A percentile compares a stretch with the other conserved stretches of the same genome.
These are phyloP conservation scores for Pseudoatta argentina DNA, from an alignment of 1,140 invertebrate genomes.

Conservation along the genomic window DNA sequence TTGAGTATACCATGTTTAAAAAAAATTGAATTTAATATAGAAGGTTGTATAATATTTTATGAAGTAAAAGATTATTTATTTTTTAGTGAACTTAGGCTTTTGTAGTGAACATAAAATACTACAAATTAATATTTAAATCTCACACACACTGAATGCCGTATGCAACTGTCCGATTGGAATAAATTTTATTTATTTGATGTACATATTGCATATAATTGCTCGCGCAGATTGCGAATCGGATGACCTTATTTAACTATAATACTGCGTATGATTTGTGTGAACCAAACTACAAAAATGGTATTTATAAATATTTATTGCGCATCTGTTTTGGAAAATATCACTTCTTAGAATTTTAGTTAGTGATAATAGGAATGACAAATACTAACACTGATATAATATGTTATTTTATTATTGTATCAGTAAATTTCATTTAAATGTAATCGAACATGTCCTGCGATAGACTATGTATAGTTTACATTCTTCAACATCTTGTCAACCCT, in stretches of 20 bases:
- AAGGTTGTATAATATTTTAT: neutral
- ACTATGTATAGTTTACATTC: too few relatives aligned
- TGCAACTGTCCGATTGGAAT: neutral
- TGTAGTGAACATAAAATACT: too few relatives aligned
- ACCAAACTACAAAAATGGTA: neutral
- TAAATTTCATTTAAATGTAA: too few relatives aligned
- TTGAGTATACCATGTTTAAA: neutral
- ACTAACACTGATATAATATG: neutral
- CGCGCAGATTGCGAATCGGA: neutral
- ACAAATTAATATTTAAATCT: neutral
- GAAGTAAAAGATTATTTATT: too few relatives aligned
- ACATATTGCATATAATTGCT: neutral
- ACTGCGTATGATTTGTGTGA: neutral
- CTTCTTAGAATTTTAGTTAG: neutral
- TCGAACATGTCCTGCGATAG: too few relatives aligned
- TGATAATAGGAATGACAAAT: neutral
- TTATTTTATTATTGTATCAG: neutral
- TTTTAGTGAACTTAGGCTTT: too few relatives aligned
- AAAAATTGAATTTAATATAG: neutral
- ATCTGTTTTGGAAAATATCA: neutral
- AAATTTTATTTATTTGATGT: neutral
- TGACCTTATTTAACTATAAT: neutral
- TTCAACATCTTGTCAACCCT: neutral
- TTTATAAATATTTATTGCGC: neutral
- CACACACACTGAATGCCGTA: neutral